These are phyloP conservation scores for Drepanosiphum platanoidis DNA, from an alignment of 2,888 invertebrate genomes.

Conservation along the genomic window DNA sequence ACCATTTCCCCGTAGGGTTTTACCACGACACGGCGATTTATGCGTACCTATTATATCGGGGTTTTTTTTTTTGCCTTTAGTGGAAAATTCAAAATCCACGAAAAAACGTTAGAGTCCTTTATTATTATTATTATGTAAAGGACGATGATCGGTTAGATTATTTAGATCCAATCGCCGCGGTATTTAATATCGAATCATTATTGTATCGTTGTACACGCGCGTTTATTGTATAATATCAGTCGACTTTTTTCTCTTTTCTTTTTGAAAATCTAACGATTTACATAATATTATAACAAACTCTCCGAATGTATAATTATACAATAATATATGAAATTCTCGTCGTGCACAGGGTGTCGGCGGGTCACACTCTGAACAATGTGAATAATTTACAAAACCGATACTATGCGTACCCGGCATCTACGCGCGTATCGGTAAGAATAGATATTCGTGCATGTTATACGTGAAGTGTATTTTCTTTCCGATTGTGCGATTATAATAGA, in stretches of 20 bases:
- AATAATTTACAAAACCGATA: background rate
- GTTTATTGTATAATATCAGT: background rate
- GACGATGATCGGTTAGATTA: background rate
- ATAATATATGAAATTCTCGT: too few relatives aligned
- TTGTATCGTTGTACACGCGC: background rate
- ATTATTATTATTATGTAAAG: too few relatives aligned
- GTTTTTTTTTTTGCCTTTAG: background rate
- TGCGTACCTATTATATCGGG: background rate
- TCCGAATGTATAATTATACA: background rate
- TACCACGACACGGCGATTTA: conserved; percentile 37
- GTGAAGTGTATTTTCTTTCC: too few relatives aligned
- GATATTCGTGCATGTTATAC: too few relatives aligned
- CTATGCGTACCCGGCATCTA: too few relatives aligned
- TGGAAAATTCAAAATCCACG: conserved; percentile 26
- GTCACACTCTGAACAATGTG: background rate
- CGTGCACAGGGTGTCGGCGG: background rate
- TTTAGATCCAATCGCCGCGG: background rate
- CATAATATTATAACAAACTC: background rate
- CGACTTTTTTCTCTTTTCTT: too few relatives aligned
- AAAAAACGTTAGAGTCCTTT: conserved; percentile 10
- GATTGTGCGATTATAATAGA: too few relatives aligned
- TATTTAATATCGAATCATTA: background rate
- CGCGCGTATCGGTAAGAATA: too few relatives aligned
- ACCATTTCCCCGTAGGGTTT: conserved; percentile 35
- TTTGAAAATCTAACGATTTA: background rate